Percentiles rank a stretch among this genome's conserved stretches.
These are phyloP conservation scores for Drosophila albomicans DNA, from an alignment of 1,140 invertebrate genomes.

Conservation along the genomic window DNA sequence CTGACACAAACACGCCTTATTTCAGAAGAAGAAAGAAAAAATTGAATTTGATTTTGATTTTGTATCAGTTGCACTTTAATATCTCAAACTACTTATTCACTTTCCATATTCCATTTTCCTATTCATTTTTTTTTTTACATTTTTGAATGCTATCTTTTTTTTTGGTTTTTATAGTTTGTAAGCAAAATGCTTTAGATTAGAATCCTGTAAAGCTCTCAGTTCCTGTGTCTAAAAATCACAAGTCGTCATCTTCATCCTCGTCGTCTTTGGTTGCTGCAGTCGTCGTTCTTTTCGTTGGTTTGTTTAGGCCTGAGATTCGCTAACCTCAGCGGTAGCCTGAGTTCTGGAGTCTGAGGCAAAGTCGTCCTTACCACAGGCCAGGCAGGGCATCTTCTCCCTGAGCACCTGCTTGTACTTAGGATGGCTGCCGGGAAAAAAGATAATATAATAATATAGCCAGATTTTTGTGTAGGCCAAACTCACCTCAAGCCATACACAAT, in stretches of 20 bases:
- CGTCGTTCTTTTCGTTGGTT: conserved; percentile 49
- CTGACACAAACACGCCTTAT: background rate
- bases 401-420: conserved; percentile 89
- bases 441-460: background rate
- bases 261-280: conserved; percentile 61
- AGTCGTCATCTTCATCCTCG: conserved; percentile 5
- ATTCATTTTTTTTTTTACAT: conserved; percentile 62
- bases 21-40: background rate
- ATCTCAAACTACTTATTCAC: conserved; percentile 21
- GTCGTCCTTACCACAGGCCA: conserved; percentile 87
- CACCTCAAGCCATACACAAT: conserved; percentile 88
- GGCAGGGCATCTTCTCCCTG: conserved; percentile 82
- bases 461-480: background rate
- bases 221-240: conserved; percentile 36
- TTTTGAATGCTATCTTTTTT: conserved; percentile 69
- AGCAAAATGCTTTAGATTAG: conserved; percentile 52
- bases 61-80: conserved; percentile 75
- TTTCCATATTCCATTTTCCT: conserved; percentile 18
- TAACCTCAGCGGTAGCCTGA: conserved; percentile 77
- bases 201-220: conserved; percentile 65
- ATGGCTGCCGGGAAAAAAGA: conserved; percentile 86
- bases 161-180: conserved; percentile 54
- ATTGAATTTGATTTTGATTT: conserved; percentile 71
- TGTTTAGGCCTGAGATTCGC: conserved; percentile 76
- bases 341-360: conserved; percentile 85